Conservation (phyloP, 2,797 vertebrate species). For the Gallinago stenura region DNA sequence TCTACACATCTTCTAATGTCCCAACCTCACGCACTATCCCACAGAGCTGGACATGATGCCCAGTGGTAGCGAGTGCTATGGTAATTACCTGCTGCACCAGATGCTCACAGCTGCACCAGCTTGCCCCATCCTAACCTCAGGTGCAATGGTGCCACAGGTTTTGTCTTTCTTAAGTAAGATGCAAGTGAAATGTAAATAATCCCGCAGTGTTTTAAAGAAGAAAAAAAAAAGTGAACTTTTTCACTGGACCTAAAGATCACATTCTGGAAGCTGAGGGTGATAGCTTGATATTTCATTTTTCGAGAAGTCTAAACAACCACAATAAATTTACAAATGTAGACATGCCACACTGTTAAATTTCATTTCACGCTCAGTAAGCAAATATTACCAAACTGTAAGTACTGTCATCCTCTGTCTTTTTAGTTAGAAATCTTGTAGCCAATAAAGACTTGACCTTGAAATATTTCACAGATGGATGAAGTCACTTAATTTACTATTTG, state of each 20-base stretch:
- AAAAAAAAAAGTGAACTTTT: not conserved
- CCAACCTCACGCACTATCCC: not conserved
- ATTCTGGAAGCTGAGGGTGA: slow-evolving; percentile 31
- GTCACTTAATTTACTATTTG: slow-evolving; percentile 59
- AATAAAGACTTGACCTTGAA: slow-evolving; percentile 77
- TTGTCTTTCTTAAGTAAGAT: not conserved
- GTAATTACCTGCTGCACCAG: not conserved
- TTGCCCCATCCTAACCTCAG: not conserved
- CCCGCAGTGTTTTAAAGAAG: not conserved
- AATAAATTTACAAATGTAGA: slow-evolving; percentile 81
- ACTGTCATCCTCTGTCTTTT: slow-evolving; percentile 78
- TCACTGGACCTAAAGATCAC: slow-evolving; percentile 3
- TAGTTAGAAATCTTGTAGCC: slow-evolving; percentile 77
- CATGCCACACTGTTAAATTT: slow-evolving; percentile 79
- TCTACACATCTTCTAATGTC: not conserved
- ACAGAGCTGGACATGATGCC: not conserved
- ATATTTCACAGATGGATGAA: slow-evolving; percentile 78
- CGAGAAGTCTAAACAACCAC: slow-evolving; percentile 78
- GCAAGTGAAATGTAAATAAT: not conserved
- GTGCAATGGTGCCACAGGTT: not conserved
- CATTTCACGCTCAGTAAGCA: slow-evolving; percentile 83
- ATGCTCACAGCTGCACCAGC: not conserved
- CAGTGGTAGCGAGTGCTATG: fast-evolving
- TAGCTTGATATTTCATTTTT: slow-evolving; percentile 69
- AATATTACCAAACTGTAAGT: slow-evolving; percentile 78